Evolutionary conservation across 37 sponge, comb jelly and placozoan genomes (phyloP).

Genomic region (Agelas oroides): DNA sequence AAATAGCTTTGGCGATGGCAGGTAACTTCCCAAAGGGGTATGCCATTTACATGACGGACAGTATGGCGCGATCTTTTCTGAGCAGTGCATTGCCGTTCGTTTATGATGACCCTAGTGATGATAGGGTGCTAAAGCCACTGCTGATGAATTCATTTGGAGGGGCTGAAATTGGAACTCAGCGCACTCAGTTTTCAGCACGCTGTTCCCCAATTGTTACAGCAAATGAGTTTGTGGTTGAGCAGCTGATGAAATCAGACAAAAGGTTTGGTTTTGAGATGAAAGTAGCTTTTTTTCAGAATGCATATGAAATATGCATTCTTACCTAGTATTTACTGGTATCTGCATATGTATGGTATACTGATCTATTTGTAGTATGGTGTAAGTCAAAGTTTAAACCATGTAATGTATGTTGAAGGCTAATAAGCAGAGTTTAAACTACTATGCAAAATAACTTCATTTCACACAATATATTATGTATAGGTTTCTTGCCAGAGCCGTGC

Average conservation of each 20-base stretch:
- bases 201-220: constrained; percentile 24
- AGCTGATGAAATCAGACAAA: constrained; percentile 5
- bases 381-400: too few species aligned
- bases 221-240: constrained; percentile 22
- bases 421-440: too few species aligned
- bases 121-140: constrained; percentile 15
- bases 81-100: constrained; percentile 27
- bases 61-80: constrained; percentile 1
- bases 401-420: too few species aligned
- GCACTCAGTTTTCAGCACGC: not conserved
- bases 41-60: constrained; percentile 6
- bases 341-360: too few species aligned
- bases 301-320: too few species aligned
- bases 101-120: constrained; percentile 40
- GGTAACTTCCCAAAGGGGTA: constrained; percentile 42
- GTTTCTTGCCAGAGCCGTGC: constrained; percentile 18
- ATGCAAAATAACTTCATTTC: too few species aligned
- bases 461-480: too few species aligned
- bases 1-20: constrained; percentile 17
- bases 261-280: not conserved
- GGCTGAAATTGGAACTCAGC: constrained; percentile 1
- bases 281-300: too few species aligned
- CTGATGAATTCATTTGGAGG: constrained; percentile 47
- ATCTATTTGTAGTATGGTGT: too few species aligned
- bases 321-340: too few species aligned